A percentile compares a stretch with the other conserved stretches of the same genome.
Conservation (phyloP, 2,888 invertebrate genomes). For the Myopa tessellatipennis region DNA sequence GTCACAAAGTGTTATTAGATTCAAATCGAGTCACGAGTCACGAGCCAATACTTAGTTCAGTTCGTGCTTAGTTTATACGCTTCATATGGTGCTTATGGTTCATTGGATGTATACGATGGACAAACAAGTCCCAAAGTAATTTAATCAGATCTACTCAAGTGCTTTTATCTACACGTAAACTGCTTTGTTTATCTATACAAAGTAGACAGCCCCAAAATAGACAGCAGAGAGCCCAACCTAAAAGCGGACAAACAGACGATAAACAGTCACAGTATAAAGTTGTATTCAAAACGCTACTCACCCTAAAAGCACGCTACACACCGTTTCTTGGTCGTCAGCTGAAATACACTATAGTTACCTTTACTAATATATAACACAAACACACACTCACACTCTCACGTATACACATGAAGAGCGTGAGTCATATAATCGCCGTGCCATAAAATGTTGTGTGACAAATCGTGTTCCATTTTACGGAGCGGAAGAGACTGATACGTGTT, state of each 20-base stretch:
- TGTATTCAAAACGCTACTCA: too few species aligned
- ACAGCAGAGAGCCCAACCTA: not conserved
- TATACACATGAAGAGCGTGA: not conserved
- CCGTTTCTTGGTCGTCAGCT: not conserved
- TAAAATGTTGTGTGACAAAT: conserved; percentile 6
- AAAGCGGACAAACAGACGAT: not conserved
- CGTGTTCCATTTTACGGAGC: not conserved
- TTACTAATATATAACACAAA: not conserved
- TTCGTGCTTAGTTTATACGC: not conserved
- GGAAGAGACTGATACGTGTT: not conserved
- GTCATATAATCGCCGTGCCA: not conserved
- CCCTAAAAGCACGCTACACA: not conserved
- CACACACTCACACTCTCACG: not conserved
- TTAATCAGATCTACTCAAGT: not conserved
- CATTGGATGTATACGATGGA: not conserved
- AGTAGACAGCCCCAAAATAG: not conserved
- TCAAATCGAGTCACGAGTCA: too few species aligned
- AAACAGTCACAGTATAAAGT: not conserved
- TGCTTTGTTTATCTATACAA: not conserved
- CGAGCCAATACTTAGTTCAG: not conserved
- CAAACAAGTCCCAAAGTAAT: not conserved
- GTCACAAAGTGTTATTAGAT: not conserved
- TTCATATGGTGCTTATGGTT: not conserved
- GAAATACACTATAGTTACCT: not conserved
- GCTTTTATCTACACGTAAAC: not conserved